Base-by-base conservation (phyloP, 2,797 vertebrate genomes). In the Lycodopsis pacificus region DNA sequence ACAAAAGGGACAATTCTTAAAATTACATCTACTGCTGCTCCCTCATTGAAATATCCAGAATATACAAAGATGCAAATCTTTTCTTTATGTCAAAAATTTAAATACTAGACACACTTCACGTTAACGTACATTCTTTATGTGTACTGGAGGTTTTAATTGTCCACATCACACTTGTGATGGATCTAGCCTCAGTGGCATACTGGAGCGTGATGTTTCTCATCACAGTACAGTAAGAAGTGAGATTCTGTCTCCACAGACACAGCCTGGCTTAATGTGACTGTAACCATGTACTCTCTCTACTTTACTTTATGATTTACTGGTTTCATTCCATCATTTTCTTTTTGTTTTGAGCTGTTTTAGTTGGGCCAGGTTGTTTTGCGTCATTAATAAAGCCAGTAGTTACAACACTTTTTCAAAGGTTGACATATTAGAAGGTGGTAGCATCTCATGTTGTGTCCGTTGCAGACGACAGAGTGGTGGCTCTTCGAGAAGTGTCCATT, bases 401-500 rank as follows among this genome's bases (percentile, higher is more conserved):
- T 54, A 10, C 3, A 22, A 51, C 11, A n/a, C 11, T 9, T 65
- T 54, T 54, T 15, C 13, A 38, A 49, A 67, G 1, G 22, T 1
- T 42, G 27, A n/a, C 17, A 5, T 32, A 4, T 44, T 54, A 27
- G n/a, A 49, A 42, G 32, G 34, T 14, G 5, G 22, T 13, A 30
- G 10, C 9, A 25, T 46, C 49, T 70, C 6, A n/a, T 53, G 36
- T 56, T 83, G 10, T 40, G 0, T 76, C 25, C 75, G 4, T 67
- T 85, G 49, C 87, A 95, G 93, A 93, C 84, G 86, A 92, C 69
- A 79, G 83, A 85, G 83, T 90, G 65, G 82, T 88, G 56, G 82
- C 83, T 57, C 86, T 93, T 5, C 66, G 80, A 38, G 89, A 94
- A 79, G 85, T 94, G 27, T 57, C 83, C 27, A 81, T 95, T 71